Percentiles rank a stretch among this genome's conserved stretches.
These are phyloP conservation scores for Entomobrya proxima DNA, from an alignment of 2,888 invertebrate genomes.

Conservation along the genomic window DNA sequence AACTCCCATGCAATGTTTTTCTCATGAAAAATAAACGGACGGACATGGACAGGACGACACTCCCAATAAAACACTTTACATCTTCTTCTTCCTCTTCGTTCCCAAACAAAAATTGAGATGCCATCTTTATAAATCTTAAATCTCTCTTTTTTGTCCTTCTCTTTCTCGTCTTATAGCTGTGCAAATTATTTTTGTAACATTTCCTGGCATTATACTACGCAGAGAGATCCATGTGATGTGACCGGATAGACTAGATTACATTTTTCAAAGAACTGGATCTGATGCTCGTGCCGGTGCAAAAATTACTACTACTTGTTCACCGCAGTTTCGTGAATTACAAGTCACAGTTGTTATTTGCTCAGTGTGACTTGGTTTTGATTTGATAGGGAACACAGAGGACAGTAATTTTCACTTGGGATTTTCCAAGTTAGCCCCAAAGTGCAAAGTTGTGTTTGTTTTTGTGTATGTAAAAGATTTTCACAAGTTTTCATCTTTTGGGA, in stretches of 20 bases:
- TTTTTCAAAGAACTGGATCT: neutral
- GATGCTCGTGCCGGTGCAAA: neutral
- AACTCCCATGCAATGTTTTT: neutral
- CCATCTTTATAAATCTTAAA: neutral
- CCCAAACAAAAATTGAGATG: conserved; percentile 19
- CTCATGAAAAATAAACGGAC: conserved; percentile 17
- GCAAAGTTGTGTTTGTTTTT: conserved; percentile 6
- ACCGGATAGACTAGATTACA: neutral
- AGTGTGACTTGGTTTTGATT: neutral
- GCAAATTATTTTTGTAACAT: no score
- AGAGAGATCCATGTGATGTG: no score
- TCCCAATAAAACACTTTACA: conserved; percentile 5
- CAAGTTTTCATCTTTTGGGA: neutral
- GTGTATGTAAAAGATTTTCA: neutral
- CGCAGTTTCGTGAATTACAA: neutral
- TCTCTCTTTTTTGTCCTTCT: neutral
- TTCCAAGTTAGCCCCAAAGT: neutral
- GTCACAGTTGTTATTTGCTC: neutral
- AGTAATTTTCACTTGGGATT: conserved; percentile 35
- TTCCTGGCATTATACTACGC: no score
- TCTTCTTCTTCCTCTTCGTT: neutral
- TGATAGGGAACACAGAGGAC: neutral
- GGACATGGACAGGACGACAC: conserved; percentile 9
- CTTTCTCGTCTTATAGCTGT: neutral
- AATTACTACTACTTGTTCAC: conserved; percentile 17